Base-by-base conservation (phyloP, 2,888 invertebrate genomes). In the Thymelicus sylvestris region DNA sequence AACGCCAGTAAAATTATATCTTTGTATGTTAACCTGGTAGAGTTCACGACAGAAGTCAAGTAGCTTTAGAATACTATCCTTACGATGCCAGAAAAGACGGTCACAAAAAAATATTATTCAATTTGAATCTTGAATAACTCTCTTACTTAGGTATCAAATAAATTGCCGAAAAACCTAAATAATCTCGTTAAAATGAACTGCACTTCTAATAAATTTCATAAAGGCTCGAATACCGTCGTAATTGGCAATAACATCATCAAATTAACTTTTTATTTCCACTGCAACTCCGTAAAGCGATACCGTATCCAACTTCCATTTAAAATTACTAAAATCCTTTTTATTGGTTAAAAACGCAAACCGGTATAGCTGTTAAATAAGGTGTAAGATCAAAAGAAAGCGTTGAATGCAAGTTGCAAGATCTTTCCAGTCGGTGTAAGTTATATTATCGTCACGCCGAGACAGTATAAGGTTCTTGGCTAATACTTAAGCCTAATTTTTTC, bases 401-500 rank as follows among this genome's bases (percentile, higher is more conserved):
- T 47, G 44, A 63, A 57, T 72, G 72, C 69, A 67, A 65, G 69
- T 66, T 66, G 66, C 55, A 31, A 60, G 31, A 55, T 39, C 55
- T 67, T 62, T 52, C 60, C 24, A 38, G 44, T 67, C 57, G 62
- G 52, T 62, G 66, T 66, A 68, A 63, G 55, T 70, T 67, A 31
- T 31, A 19, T 19, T 19, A 19, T 19, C 2, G 19, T 74, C 72
- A 67, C 65, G 47, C 55, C 72, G 68, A 63, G 60, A 65, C 70
- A 67, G 61, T 72, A 64, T 52, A 71, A 60, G 52, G 61, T 66
- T 31, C 3, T 31, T 31, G 31, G 31, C 31, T 31, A 31, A 31
- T 66, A 81, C 77, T 77, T 76, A 78, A 75, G 79, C 79, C 77
- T 84, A 87, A 90, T 86, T 84, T 83, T 84, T 31, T 31, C 31